Conservation (phyloP, 2,888 invertebrate species). For the Tenthredo notha region DNA sequence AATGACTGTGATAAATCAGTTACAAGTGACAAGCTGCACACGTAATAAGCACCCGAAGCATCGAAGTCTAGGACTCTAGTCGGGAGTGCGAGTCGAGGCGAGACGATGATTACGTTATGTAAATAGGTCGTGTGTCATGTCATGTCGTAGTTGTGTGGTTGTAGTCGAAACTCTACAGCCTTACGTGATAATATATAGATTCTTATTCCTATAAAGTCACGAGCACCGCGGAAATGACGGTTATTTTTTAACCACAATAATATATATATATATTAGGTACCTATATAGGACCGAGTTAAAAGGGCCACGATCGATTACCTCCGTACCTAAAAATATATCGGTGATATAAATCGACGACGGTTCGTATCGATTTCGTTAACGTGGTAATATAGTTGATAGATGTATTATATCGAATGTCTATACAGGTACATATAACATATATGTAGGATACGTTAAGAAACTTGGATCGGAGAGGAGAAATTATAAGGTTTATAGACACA, state of each 20-base stretch:
- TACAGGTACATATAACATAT: not conserved
- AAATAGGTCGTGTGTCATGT: conserved; percentile 44
- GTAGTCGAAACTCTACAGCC: conserved; percentile 13
- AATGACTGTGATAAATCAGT: conserved; percentile 44
- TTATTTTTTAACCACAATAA: not conserved
- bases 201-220: conserved; percentile 8
- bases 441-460: not conserved
- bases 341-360: too few species aligned
- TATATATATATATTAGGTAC: not conserved
- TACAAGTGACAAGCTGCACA: conserved; percentile 35
- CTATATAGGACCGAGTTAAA: not conserved
- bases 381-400: not conserved
- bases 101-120: conserved; percentile 53
- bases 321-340: not conserved
- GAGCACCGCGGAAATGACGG: conserved; percentile 4
- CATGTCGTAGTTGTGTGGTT: not conserved
- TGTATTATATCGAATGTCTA: not conserved
- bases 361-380: conserved; percentile 17
- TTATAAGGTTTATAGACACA: not conserved
- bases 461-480: conserved; percentile 22
- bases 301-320: conserved; percentile 28
- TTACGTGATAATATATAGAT: not conserved
- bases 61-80: conserved; percentile 45
- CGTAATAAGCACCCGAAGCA: conserved; percentile 44
- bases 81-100: conserved; percentile 27